These are phyloP conservation scores for Vanessa cardui DNA, from an alignment of 2,888 invertebrate genomes.

Conservation along the genomic window DNA sequence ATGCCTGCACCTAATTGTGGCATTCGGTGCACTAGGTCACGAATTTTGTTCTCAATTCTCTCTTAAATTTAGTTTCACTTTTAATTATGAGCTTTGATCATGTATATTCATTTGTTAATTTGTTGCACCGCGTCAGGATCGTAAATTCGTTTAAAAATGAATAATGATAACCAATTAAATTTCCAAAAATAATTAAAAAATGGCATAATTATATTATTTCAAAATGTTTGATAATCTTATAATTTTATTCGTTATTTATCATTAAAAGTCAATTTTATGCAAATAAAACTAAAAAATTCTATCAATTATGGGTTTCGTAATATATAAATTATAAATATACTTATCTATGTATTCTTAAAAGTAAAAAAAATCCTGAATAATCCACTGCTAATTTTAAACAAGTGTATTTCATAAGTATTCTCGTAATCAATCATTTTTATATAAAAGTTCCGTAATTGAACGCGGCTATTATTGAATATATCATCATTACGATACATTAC, in stretches of 20 bases:
- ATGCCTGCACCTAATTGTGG: slow-evolving; percentile 59
- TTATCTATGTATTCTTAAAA: not conserved
- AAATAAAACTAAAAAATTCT: too few species aligned
- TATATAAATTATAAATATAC: not conserved
- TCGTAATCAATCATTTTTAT: slow-evolving; percentile 36
- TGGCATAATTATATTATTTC: not conserved
- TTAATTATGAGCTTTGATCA: slow-evolving; percentile 5
- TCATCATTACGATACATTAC: slow-evolving; percentile 27
- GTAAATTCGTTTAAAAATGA: too few species aligned
- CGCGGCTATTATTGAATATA: slow-evolving; percentile 25
- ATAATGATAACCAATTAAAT: too few species aligned
- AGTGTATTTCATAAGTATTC: slow-evolving; percentile 25
- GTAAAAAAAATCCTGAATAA: not conserved
- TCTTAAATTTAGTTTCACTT: slow-evolving; percentile 18
- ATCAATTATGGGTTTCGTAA: not conserved
- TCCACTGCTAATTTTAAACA: not conserved
- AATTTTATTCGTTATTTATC: not conserved
- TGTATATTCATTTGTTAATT: not conserved
- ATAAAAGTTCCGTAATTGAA: slow-evolving; percentile 31
- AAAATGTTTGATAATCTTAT: not conserved
- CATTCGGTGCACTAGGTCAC: slow-evolving; percentile 30
- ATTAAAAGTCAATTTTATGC: too few species aligned
- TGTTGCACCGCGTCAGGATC: too few species aligned
- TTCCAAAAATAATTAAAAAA: too few species aligned
- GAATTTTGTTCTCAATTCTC: slow-evolving; percentile 28